These are phyloP conservation scores for Oophaga pumilio DNA, from an alignment of 2,113 vertebrate species.

Conservation along the genomic window DNA sequence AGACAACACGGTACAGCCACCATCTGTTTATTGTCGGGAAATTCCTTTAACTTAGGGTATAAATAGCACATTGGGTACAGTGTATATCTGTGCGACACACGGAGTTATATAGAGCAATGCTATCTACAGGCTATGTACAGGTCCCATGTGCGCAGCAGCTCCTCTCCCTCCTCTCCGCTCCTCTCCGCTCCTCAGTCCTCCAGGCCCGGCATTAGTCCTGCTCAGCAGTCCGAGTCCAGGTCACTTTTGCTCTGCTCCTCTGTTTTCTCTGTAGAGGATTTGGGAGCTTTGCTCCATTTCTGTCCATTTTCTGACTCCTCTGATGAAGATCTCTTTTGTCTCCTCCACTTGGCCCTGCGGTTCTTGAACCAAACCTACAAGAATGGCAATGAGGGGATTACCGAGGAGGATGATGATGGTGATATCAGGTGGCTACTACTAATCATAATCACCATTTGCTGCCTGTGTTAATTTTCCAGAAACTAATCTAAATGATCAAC, in stretches of 20 bases:
- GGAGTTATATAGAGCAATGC: conserved; percentile 70
- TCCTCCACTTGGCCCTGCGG: conserved; percentile 95
- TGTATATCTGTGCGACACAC: conserved; percentile 77
- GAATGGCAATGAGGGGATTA: background rate
- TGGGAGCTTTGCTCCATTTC: conserved; percentile 89
- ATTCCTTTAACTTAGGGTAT: conserved; percentile 68
- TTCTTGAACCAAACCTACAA: conserved; percentile 98
- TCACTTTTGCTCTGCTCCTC: conserved; percentile 88
- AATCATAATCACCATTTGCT: background rate
- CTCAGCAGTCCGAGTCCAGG: conserved; percentile 96
- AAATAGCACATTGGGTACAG: conserved; percentile 64
- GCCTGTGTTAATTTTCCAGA: no score
- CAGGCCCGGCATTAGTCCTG: conserved; percentile 54
- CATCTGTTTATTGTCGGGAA: conserved; percentile 64
- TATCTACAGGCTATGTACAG: conserved; percentile 81
- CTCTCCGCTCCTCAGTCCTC: conserved; percentile 60
- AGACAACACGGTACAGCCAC: conserved; percentile 52
- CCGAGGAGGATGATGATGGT: background rate
- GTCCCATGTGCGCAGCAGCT: conserved; percentile 72
- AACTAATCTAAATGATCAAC: no score
- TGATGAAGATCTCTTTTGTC: conserved; percentile 94
- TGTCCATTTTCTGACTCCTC: conserved; percentile 93
- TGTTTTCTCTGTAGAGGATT: conserved; percentile 82
- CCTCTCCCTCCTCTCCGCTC: conserved; percentile 68
- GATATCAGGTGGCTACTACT: background rate